Percentiles rank a stretch among this genome's conserved stretches.
phyloP scores from a whole-genome alignment of 2,113 vertebrate genomes.

The Platichthys flesus region DNA sequence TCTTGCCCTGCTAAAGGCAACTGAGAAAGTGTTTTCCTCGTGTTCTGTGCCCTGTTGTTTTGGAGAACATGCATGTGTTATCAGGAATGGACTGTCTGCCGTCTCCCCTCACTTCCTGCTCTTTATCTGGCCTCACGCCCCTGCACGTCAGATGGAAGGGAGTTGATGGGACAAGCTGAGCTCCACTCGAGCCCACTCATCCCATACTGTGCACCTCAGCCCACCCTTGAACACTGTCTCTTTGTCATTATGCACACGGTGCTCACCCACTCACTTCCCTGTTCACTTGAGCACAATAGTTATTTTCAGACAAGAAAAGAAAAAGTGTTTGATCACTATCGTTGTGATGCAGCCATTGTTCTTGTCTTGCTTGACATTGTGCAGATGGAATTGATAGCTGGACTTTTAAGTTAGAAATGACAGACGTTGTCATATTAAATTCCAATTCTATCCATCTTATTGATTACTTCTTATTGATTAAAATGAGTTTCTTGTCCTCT shows the following conservation, averaged over 20 bases:
- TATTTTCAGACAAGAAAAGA: background rate
- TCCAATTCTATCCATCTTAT: background rate
- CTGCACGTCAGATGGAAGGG: conserved; percentile 43
- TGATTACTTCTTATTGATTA: conserved; percentile 11
- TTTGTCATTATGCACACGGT: conserved; percentile 46
- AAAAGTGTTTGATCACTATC: background rate
- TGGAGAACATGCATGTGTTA: conserved; percentile 58
- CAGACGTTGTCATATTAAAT: background rate
- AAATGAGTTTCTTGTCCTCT: conserved; percentile 9
- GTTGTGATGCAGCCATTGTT: background rate
- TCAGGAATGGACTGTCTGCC: conserved; percentile 30
- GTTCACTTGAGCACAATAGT: conserved; percentile 7
- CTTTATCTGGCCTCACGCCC: conserved; percentile 73
- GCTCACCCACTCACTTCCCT: conserved; percentile 54
- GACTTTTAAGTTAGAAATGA: background rate
- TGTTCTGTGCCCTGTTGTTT: background rate
- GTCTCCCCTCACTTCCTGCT: conserved; percentile 69
- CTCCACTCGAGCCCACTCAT: conserved; percentile 55
- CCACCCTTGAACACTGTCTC: conserved; percentile 52
- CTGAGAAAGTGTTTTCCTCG: background rate
- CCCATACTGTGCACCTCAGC: conserved; percentile 44
- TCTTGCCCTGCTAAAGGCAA: background rate
- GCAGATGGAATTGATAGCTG: background rate
- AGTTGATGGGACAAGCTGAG: conserved; percentile 53
- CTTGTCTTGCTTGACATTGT: background rate